Conservation (phyloP, 2,797 vertebrate species). For the Enteromius mattozi region DNA sequence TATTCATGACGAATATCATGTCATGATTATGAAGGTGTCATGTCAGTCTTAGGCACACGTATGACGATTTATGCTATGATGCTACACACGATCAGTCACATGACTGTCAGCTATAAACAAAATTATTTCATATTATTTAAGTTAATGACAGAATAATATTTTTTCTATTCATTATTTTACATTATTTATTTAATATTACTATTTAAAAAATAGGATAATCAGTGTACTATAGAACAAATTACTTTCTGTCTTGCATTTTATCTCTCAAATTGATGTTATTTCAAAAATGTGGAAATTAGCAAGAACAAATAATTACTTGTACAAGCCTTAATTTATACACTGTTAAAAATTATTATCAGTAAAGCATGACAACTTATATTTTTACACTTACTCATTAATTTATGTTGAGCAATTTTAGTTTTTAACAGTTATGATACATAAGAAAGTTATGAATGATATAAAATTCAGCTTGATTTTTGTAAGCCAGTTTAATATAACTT, state of each 20-base stretch:
- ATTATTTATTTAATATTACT: background rate
- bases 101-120: background rate
- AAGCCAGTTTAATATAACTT: too few species aligned
- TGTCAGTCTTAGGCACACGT: too few species aligned
- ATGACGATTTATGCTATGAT: background rate
- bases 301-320: background rate
- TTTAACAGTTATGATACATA: too few species aligned
- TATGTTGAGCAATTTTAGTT: too few species aligned
- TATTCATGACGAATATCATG: too few species aligned
- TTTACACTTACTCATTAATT: too few species aligned
- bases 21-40: too few species aligned
- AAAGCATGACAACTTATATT: too few species aligned
- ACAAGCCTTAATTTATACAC: too few species aligned
- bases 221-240: background rate
- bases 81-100: background rate
- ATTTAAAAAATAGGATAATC: background rate
- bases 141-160: background rate
- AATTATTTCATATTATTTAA: background rate
- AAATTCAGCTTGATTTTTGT: too few species aligned
- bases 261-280: background rate
- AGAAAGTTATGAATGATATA: too few species aligned
- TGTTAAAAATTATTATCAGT: too few species aligned
- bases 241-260: background rate
- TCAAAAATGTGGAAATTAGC: background rate
- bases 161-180: background rate